Base-by-base conservation (phyloP, 2,113 vertebrate species). In the Prochilodus magdalenae region DNA sequence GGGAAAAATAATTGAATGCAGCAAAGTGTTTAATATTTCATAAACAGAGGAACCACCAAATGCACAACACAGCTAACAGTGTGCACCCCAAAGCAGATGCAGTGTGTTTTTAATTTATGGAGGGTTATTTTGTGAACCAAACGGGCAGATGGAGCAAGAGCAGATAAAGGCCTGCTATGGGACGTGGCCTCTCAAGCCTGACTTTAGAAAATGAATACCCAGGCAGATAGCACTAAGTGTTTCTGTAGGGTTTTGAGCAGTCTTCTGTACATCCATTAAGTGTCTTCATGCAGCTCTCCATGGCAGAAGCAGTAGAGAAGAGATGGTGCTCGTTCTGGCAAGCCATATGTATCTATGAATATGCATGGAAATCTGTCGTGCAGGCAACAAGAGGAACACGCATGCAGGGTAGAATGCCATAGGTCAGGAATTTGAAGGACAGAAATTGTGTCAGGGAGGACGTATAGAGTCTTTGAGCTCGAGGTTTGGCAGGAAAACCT, bases 331-430 rank as follows among this genome's bases (percentile, higher is more conserved):
- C 86, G 88, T 83, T 91, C 88, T 89, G 89, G 85, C 44, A 79
- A 86, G 84, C 91, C 93, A 93, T 93, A 93, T 94, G 92, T 81
- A 90, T 83, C 72, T 87, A 94, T 94, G 93, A 94, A 94, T 94
- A 93, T 94, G 88, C 91, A 94, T 93, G 89, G 84, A 82, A 93
- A 93, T 89, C 92, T 94, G 92, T 92, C 92, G 89, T 76, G 86
- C 88, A 86, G 82, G 87, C 87, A 91, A 88, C 86, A 89, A 87
- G 87, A 88, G 71, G 84, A 84, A 92, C 88, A 89, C 90, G 88
- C 89, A 88, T 87, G 63, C 73, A 76, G 66, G 81, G 40, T 60
- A 91, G 86, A 88, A 90, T 90, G 91, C 90, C 90, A 93, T 90
- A 93, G 92, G 92, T 92, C 92, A 88, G 70, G 88, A 78, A 84